A percentile compares a stretch with the other conserved stretches of the same genome.
Conservation (phyloP, 2,888 invertebrate species). For the Brachylomia viminalis region DNA sequence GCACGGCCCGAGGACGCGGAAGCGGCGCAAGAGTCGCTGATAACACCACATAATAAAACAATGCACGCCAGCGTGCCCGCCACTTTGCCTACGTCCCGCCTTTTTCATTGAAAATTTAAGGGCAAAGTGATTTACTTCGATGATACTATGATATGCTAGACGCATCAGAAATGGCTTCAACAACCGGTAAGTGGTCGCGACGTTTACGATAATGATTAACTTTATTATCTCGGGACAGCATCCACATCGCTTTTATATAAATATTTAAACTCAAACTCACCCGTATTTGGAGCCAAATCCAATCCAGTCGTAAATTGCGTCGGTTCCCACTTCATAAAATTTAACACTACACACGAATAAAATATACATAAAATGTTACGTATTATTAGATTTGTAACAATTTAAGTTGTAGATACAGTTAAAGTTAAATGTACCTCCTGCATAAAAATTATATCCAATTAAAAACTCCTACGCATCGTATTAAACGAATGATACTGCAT, state of each 20-base stretch:
- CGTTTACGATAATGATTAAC: slow-evolving; percentile 41
- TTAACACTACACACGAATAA: slow-evolving; percentile 64
- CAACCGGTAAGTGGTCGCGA: slow-evolving; percentile 20
- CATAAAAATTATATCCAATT: slow-evolving; percentile 83
- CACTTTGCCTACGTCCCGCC: slow-evolving; percentile 60
- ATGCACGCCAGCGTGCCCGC: slow-evolving; percentile 67
- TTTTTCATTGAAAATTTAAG: slow-evolving; percentile 67
- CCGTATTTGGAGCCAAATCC: slow-evolving; percentile 38
- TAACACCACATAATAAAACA: slow-evolving; percentile 79
- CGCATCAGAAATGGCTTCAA: slow-evolving; percentile 25
- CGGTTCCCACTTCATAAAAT: slow-evolving; percentile 55
- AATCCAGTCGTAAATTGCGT: slow-evolving; percentile 38
- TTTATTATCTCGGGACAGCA: slow-evolving; percentile 34
- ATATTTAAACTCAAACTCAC: slow-evolving; percentile 39
- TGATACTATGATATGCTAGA: slow-evolving; percentile 40
- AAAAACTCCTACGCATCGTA: slow-evolving; percentile 81
- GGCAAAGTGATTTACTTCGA: slow-evolving; percentile 58
- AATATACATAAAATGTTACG: slow-evolving; percentile 70
- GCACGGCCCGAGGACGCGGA: slow-evolving; percentile 70
- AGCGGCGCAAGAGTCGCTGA: slow-evolving; percentile 71
- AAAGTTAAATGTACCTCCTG: slow-evolving; percentile 74
- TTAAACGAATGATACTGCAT: slow-evolving; percentile 71
- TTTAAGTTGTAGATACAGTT: slow-evolving; percentile 71
- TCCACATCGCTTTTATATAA: slow-evolving; percentile 16
- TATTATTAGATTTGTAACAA: slow-evolving; percentile 76